phyloP scores from a whole-genome alignment of 2,888 invertebrate genomes.

The Amblyjoppa fuscipennis region DNA sequence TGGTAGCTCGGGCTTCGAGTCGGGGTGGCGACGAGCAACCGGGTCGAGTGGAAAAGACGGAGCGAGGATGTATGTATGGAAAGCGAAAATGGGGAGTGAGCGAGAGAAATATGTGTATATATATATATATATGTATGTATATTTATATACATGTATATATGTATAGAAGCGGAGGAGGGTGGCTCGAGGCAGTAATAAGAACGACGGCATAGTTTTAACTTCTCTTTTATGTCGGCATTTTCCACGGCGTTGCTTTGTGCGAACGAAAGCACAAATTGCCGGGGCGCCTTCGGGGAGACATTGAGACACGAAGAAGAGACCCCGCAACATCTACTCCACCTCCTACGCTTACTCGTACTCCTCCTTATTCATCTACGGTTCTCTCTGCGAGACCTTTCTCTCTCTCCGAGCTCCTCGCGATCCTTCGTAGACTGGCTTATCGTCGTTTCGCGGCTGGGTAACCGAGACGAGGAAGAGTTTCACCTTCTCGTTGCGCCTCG shows the following conservation, averaged over 20 bases:
- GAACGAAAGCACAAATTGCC: slow-evolving; percentile 85
- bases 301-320: slow-evolving; percentile 82
- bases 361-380: slow-evolving; percentile 54
- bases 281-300: slow-evolving; percentile 84
- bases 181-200: slow-evolving; percentile 85
- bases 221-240: slow-evolving; percentile 84
- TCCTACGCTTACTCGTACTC: slow-evolving; percentile 61
- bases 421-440: slow-evolving; percentile 58
- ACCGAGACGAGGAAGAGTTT: slow-evolving; percentile 44
- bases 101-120: slow-evolving; percentile 4
- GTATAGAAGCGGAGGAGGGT: slow-evolving; percentile 72
- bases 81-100: slow-evolving; percentile 52
- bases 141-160: slow-evolving; percentile 35
- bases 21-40: slow-evolving; percentile 58
- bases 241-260: slow-evolving; percentile 83
- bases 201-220: slow-evolving; percentile 85
- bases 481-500: slow-evolving; percentile 44
- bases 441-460: slow-evolving; percentile 60
- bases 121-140: slow-evolving; percentile 10
- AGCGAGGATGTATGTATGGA: slow-evolving; percentile 39
- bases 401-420: slow-evolving; percentile 58
- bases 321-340: slow-evolving; percentile 66
- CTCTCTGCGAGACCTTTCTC: slow-evolving; percentile 40
- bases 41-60: slow-evolving; percentile 39
- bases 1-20: slow-evolving; percentile 37